These are phyloP conservation scores for Trachelipus rathkii DNA, from an alignment of 1,140 invertebrate species.

Conservation along the genomic window DNA sequence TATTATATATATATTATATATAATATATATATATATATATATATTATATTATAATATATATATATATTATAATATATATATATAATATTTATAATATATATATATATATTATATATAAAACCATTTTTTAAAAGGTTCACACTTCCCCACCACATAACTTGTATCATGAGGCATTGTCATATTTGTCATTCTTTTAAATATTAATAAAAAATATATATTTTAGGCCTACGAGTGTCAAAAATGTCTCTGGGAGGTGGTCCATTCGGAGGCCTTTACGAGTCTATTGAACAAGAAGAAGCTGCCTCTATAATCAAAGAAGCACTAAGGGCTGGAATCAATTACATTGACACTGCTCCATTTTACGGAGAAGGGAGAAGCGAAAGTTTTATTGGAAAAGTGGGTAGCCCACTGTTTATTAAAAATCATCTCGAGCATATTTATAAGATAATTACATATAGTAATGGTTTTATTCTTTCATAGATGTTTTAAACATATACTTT, in stretches of 20 bases:
- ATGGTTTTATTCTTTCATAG: neutral
- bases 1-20: too few species aligned
- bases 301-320: conserved; percentile 65
- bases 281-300: conserved; percentile 60
- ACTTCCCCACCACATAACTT: too few species aligned
- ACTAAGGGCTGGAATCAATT: conserved; percentile 77
- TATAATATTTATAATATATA: too few species aligned
- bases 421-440: too few species aligned
- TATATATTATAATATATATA: too few species aligned
- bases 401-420: neutral
- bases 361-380: conserved; percentile 73
- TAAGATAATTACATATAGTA: neutral
- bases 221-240: conserved; percentile 58
- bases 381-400: conserved; percentile 72
- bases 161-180: too few species aligned
- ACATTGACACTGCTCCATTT: conserved; percentile 85
- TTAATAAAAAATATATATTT: too few species aligned
- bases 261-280: conserved; percentile 47
- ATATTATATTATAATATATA: too few species aligned
- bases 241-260: conserved; percentile 59
- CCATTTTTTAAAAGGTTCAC: too few species aligned
- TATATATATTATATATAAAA: too few species aligned
- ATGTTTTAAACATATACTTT: neutral
- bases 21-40: too few species aligned
- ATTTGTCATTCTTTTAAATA: too few species aligned